Evolutionary conservation across 2,797 vertebrate species (phyloP), one percentile per base, ranked within the genome.

Genomic region (Gallirallus australis): DNA sequence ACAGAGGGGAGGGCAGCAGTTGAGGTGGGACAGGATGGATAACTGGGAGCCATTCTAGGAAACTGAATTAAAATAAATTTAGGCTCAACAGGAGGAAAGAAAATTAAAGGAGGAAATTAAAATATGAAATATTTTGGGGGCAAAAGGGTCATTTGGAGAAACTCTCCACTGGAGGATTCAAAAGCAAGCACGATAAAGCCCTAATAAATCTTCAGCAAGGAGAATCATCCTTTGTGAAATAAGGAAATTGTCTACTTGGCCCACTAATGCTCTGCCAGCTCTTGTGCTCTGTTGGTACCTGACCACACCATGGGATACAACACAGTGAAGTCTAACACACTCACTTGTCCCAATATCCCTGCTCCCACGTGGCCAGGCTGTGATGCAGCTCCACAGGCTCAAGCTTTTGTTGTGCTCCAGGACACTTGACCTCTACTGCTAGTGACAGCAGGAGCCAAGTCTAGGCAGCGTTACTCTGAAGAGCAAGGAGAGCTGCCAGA

Each of bases 21-120:
- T 2, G 7, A 56, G 23, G 6, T 77, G 75, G 39, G 64, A 50
- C 8, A 35, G 73, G 59, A 71, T 18, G 76, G 86, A 59, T 76
- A 86, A 71, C 53, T 75, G 65, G 54, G 57, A 83, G 47, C 33
- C 89, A 60, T 81, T 85, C 82, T 4, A 83, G n/a, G 19, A 91
- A 87, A 57, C 11, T 3, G 35, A 71, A 89, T 52, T 27, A 81
- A 61, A 64, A 80, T 31, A 83, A 80, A 78, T 52, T 40, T 59
- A 83, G 15, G 33, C 19, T 87, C 11, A 70, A 75, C 7, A 10
- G 3, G 7, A 69, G 24, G 45, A 73, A 80, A 86, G 64, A 73
- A 86, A 94, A 86, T 75, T 50, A 65, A 85, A 84, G 75, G 40
- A 64, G 27, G 63, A 61, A 91, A 96, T 69, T 72, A 75, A 53